Evolutionary conservation across 64 coral and sea anemone genomes (phyloP), one percentile per base, ranked within the genome.

Genomic region (Pachyseris speciosa): DNA sequence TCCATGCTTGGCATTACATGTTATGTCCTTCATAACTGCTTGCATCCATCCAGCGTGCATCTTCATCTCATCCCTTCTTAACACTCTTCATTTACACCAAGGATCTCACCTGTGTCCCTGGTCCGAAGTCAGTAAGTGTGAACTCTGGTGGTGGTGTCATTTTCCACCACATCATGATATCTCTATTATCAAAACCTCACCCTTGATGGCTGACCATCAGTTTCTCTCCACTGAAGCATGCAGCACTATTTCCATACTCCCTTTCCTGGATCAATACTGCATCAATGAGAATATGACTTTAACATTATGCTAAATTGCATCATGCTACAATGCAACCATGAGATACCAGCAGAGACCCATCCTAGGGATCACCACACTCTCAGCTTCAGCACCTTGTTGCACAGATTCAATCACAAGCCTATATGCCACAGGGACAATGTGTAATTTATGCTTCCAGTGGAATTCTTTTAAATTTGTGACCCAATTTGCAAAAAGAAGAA

Each of bases 211-310:
- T 0, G 33, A 83, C 3, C 53, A 19, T 3, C 24, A 61, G 0
- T 83, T 83, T 19, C 53, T 83, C 19, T 83, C 78, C 6, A 83
- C 78, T 1, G 78, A 83, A 29, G 31, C 78, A 11, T 83, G 53
- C 52, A 59, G 38, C 20, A 64, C 29, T 0, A 13, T 22, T 83
- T 83, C n/a, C 79, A 83, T 36, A n/a, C 63, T 57, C 7, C 55
- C 58, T 27, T 83, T 83, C 7, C 36, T 30, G 15, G 26, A 30
- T 25, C 57, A 53, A 64, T 65, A 20, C 52, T 84, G 7, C 5
- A 27, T 11, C 58, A 39, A 10, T 84, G 12, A 33, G 36, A 32
- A n/a, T 16, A 83, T 8, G 53, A 83, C 19, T 63, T 83, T 31
- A 83, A 83, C 53, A 55, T 64, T 5, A 25, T n/a, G n/a, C n/a